Conservation (phyloP, 2,888 invertebrate genomes). For the Epirrhoe tristata region DNA sequence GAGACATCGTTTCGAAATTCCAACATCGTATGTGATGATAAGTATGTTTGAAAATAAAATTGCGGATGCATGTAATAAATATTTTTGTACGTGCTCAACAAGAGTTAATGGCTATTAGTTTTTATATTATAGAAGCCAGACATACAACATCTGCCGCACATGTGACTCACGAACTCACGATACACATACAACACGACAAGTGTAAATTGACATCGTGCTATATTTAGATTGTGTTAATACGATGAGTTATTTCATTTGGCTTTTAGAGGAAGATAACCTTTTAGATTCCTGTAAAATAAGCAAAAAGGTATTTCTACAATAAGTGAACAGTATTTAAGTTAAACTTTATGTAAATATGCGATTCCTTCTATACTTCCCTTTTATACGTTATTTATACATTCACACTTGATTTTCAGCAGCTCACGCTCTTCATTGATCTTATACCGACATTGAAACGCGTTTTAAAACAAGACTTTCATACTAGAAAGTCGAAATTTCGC, state of each 20-base stretch:
- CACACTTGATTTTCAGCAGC: no score
- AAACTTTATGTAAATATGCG: no score
- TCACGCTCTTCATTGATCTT: no score
- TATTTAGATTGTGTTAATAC: conserved; percentile 11
- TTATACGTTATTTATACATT: no score
- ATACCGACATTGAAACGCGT: no score
- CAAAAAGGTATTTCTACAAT: no score
- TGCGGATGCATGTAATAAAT: conserved; percentile 36
- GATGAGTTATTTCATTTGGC: conserved; percentile 2
- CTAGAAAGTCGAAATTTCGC: no score
- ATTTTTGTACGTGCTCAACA: conserved; percentile 34
- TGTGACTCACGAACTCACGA: conserved; percentile 34
- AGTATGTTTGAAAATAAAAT: conserved; percentile 36
- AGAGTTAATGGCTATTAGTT: conserved; percentile 37
- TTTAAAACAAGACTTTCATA: no score
- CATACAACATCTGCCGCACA: conserved; percentile 40
- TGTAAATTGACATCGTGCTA: conserved; percentile 23
- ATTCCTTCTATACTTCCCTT: no score
- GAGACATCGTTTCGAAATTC: conserved; percentile 27
- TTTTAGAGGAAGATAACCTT: not conserved
- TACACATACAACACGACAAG: conserved; percentile 22
- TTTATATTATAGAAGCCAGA: conserved; percentile 29
- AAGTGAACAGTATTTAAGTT: no score
- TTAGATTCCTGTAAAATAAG: not conserved
- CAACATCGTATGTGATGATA: conserved; percentile 32